A percentile compares a stretch with the other conserved stretches of the same genome.
phyloP scores from a whole-genome alignment of 2,113 vertebrate species.

The Gambusia holbrooki region DNA sequence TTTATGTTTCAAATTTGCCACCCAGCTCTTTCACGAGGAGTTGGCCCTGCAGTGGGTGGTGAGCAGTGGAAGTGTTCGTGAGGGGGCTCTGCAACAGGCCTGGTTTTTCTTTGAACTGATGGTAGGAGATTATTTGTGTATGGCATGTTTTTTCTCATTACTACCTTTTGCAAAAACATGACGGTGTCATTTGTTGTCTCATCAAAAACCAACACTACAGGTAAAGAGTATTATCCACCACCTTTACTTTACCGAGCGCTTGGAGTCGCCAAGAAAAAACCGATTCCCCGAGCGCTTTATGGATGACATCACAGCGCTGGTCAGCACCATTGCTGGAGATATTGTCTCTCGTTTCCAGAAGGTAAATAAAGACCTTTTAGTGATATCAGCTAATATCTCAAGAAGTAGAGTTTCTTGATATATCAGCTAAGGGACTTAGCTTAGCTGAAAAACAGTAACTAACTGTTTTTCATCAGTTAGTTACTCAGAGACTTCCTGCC shows the following conservation, averaged over 20 bases:
- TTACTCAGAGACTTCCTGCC: background rate
- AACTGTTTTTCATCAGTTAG: background rate
- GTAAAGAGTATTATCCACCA: slow-evolving; percentile 99
- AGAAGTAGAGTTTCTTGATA: background rate
- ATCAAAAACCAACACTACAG: slow-evolving; percentile 67
- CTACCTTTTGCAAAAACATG: background rate
- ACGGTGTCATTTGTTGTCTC: background rate
- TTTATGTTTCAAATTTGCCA: slow-evolving; percentile 14
- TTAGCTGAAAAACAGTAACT: too few species aligned
- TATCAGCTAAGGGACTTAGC: background rate
- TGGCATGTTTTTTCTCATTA: background rate
- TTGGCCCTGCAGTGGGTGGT: slow-evolving; percentile 99
- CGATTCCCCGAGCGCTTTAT: slow-evolving; percentile 98
- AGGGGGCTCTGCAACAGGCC: slow-evolving; percentile 94
- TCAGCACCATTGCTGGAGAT: slow-evolving; percentile 96
- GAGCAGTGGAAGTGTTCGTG: slow-evolving; percentile 96
- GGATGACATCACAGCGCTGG: slow-evolving; percentile 95
- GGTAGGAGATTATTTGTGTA: slow-evolving; percentile 80
- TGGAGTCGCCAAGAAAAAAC: slow-evolving; percentile 92
- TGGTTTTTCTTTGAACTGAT: slow-evolving; percentile 99
- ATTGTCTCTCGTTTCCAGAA: slow-evolving; percentile 97
- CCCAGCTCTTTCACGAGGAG: slow-evolving; percentile 96
- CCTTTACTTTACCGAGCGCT: slow-evolving; percentile 94
- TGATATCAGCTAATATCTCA: background rate
- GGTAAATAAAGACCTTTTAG: slow-evolving; percentile 75